Evolutionary conservation across 2,888 invertebrate species (phyloP), one percentile per base, ranked within the genome.

Genomic region (Saturnia pavonia): DNA sequence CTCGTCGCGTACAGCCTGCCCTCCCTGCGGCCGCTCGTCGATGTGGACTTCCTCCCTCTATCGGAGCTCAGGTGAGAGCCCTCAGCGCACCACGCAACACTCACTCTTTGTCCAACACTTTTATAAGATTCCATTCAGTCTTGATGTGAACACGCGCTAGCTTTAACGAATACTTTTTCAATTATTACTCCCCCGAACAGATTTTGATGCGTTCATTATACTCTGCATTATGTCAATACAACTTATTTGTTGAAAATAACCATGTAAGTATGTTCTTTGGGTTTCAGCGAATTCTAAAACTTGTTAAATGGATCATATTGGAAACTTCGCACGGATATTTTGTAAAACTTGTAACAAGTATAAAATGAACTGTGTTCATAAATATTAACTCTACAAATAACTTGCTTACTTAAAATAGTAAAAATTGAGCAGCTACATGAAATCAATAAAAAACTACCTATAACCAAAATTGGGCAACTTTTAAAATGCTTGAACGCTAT

Each of bases 1-100:
- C 94, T 99, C 85, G 96, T 97, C 86, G 97, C 98, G 75, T 98
- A 98, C 95, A 99, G 98, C 94, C 95, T 99, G 91, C 99, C 99
- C 74, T 99, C 99, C 88, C 95, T 99, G 83, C 96, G 98, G 91
- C 97, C 97, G 81, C 95, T 99, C 77, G 95, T 99, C 85, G 98
- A 99, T 91, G 96, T 98, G 75, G 98, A 99, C 93, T 99, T 99
- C 95, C 95, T 99, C 85, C 99, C 99, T 75, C 95, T 98, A 78
- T 96, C 97, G 77, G 98, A 99, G 93, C 96, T 99, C 94, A 98
- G 98, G 98, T 98, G 94, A 94, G 92, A 83, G 69, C 70, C 68
- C 72, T 27, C 54, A 1, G 19, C 72, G 19, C 57, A 43, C 60
- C 68, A 12, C 45, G 57, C 40, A 40, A 22, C 42, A 14, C 12